A percentile compares a stretch with the other conserved stretches of the same genome.
These are phyloP conservation scores for Lamprologus lemairii DNA, from an alignment of 2,113 vertebrate genomes.

Conservation along the genomic window DNA sequence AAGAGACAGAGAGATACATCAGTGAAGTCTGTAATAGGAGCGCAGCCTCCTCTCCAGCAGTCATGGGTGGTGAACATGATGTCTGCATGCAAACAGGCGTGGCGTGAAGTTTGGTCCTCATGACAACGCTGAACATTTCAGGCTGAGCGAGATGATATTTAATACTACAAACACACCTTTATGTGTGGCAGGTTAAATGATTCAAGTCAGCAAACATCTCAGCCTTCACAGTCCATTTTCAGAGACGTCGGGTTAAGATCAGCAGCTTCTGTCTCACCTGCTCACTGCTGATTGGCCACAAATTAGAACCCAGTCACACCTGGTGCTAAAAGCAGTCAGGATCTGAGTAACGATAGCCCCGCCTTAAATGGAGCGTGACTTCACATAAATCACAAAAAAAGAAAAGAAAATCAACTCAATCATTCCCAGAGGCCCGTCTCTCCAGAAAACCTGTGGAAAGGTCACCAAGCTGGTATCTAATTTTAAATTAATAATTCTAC, in stretches of 20 bases:
- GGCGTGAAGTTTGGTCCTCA: slow-evolving; percentile 44
- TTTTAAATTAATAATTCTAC: neutral
- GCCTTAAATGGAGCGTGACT: accelerated
- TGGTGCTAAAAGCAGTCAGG: neutral
- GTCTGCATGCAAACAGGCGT: neutral
- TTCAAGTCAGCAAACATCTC: neutral
- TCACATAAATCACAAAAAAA: neutral
- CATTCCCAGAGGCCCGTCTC: accelerated
- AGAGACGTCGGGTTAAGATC: neutral
- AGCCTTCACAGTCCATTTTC: neutral
- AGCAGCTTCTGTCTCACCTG: neutral
- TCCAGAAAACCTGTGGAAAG: neutral
- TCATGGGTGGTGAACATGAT: slow-evolving; percentile 19
- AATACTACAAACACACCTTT: neutral
- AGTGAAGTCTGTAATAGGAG: slow-evolving; percentile 5
- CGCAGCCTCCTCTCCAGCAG: slow-evolving; percentile 24
- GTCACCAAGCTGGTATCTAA: neutral
- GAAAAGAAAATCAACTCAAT: accelerated
- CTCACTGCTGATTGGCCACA: neutral
- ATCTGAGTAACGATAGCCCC: neutral
- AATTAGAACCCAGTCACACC: neutral
- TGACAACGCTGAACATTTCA: slow-evolving; percentile 20
- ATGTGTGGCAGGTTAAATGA: neutral
- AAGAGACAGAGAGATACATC: neutral
- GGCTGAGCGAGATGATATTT: neutral